phyloP scores from a whole-genome alignment of 1,140 invertebrate genomes.

The Episyrphus balteatus region DNA sequence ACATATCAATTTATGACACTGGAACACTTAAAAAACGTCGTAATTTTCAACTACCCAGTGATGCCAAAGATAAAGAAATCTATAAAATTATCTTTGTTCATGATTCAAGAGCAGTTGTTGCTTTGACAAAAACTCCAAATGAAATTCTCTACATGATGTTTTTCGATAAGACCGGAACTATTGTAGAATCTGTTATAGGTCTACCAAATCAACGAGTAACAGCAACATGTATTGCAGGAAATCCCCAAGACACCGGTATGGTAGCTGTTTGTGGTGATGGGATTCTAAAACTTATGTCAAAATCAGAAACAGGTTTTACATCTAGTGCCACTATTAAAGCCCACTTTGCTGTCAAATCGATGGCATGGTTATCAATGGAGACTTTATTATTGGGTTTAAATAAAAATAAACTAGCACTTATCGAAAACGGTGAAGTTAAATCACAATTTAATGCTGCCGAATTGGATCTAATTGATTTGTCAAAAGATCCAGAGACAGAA shows the following conservation, averaged over 20 bases:
- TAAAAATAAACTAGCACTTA: slow-evolving; percentile 54
- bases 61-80: slow-evolving; percentile 40
- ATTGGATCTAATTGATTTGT: slow-evolving; percentile 37
- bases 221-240: slow-evolving; percentile 35
- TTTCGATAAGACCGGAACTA: slow-evolving; percentile 64
- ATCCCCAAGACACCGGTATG: slow-evolving; percentile 60
- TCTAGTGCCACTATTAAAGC: slow-evolving; percentile 64
- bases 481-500: slow-evolving; percentile 23
- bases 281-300: slow-evolving; percentile 56
- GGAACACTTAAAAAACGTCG: slow-evolving; percentile 44
- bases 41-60: slow-evolving; percentile 42
- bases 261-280: slow-evolving; percentile 56
- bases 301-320: slow-evolving; percentile 55
- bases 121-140: slow-evolving; percentile 59
- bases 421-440: slow-evolving; percentile 66
- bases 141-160: slow-evolving; percentile 61
- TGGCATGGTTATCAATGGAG: slow-evolving; percentile 56
- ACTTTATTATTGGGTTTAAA: slow-evolving; percentile 57
- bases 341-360: slow-evolving; percentile 51
- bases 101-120: slow-evolving; percentile 57
- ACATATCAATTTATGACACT: slow-evolving; percentile 45
- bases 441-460: slow-evolving; percentile 43
- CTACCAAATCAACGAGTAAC: slow-evolving; percentile 39
- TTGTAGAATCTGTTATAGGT: slow-evolving; percentile 51
- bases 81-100: slow-evolving; percentile 58